A percentile compares a stretch with the other conserved stretches of the same genome.
Evolutionary conservation across 2,113 vertebrate species (phyloP).

Genomic region (Ameiurus melas): DNA sequence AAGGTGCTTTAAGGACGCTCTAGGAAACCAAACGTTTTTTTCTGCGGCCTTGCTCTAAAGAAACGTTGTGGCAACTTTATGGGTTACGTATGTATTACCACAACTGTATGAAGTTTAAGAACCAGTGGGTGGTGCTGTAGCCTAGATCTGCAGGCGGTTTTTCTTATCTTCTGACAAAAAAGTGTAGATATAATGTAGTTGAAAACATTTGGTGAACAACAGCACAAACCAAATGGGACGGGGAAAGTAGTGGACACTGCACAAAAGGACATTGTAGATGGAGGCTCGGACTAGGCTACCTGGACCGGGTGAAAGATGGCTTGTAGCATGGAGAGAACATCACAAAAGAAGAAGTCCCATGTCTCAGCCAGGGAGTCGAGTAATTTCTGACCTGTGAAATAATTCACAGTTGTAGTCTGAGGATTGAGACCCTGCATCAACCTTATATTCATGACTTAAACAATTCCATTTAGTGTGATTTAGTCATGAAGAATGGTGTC

Average conservation of each 20-base stretch:
- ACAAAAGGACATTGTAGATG: neutral
- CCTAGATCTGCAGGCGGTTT: too few species aligned
- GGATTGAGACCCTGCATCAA: neutral
- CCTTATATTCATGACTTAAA: neutral
- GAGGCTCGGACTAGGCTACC: constrained; percentile 66
- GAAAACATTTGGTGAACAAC: too few species aligned
- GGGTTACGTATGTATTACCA: neutral
- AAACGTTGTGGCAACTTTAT: neutral
- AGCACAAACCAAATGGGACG: neutral
- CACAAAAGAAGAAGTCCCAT: constrained; percentile 98
- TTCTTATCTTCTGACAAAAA: neutral
- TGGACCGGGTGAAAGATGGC: constrained; percentile 98
- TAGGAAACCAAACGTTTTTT: neutral
- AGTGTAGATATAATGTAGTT: neutral
- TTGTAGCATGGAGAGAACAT: constrained; percentile 93
- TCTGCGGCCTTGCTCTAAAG: neutral
- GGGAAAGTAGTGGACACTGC: neutral
- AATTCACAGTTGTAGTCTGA: neutral
- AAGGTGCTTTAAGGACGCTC: neutral
- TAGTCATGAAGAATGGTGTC: neutral
- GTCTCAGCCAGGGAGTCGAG: constrained; percentile 95
- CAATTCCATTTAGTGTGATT: neutral
- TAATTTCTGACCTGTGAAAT: constrained; percentile 88
- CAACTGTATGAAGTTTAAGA: neutral
- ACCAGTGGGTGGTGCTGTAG: neutral